A percentile compares a stretch with the other conserved stretches of the same genome.
Evolutionary conservation across 2,888 invertebrate genomes (phyloP).

Genomic region (Frankliniella intonsa): DNA sequence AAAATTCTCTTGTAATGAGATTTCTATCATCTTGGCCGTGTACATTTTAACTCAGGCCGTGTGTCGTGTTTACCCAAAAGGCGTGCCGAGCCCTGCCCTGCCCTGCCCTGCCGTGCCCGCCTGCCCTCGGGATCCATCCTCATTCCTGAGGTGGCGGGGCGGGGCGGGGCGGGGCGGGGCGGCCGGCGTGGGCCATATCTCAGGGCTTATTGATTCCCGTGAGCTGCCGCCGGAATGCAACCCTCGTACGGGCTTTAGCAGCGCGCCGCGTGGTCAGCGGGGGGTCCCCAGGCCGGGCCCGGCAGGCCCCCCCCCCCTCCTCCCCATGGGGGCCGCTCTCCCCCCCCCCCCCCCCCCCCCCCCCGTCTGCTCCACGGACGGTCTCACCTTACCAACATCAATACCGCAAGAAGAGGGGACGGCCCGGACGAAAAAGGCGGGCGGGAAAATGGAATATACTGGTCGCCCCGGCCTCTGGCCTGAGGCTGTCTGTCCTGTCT

Average conservation of each 20-base stretch:
- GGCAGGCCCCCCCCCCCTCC: background rate
- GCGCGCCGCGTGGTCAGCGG: background rate
- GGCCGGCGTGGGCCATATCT: background rate
- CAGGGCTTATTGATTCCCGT: slow-evolving; percentile 9
- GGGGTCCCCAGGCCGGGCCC: background rate
- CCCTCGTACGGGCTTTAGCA: background rate
- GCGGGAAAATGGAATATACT: too few species aligned
- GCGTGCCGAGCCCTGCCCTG: background rate
- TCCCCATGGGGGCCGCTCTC: background rate
- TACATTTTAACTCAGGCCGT: too few species aligned
- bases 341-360: too few species aligned
- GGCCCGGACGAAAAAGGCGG: too few species aligned
- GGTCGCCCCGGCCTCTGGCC: too few species aligned
- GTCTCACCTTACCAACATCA: too few species aligned
- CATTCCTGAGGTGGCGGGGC: background rate
- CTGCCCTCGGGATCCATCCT: background rate
- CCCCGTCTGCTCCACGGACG: too few species aligned
- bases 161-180: background rate
- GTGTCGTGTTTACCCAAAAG: too few species aligned
- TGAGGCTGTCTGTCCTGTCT: too few species aligned
- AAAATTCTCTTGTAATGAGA: too few species aligned
- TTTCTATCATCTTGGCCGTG: too few species aligned
- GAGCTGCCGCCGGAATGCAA: slow-evolving; percentile 6
- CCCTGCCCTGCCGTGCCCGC: background rate
- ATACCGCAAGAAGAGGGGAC: too few species aligned